phyloP scores from a whole-genome alignment of 1,140 invertebrate genomes.

The Trichogramma pretiosum region DNA sequence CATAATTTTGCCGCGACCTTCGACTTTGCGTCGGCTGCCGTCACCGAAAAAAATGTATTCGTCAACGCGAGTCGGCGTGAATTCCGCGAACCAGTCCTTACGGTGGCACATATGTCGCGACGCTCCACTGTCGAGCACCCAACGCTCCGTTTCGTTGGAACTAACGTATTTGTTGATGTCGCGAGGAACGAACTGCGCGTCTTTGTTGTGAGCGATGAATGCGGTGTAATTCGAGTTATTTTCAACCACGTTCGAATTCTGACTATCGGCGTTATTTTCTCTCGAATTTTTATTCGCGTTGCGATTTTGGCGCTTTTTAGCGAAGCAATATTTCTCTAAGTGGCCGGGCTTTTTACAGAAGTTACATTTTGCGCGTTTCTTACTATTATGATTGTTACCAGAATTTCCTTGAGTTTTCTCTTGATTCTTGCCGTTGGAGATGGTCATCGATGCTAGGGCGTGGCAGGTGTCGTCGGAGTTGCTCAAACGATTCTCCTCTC shows the following conservation, averaged over 20 bases:
- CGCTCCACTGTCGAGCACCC: too few species aligned
- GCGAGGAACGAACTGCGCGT: too few species aligned
- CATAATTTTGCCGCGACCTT: not conserved
- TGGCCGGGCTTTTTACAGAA: not conserved
- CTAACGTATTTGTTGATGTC: too few species aligned
- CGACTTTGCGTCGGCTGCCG: not conserved
- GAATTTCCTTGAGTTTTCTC: too few species aligned
- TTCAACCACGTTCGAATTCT: not conserved
- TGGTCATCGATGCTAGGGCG: not conserved
- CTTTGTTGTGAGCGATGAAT: not conserved
- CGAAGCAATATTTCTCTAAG: not conserved
- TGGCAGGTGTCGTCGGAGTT: not conserved
- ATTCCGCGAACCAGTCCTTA: too few species aligned
- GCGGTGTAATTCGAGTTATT: not conserved
- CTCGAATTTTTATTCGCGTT: not conserved
- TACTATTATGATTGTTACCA: too few species aligned
- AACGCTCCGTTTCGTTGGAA: too few species aligned
- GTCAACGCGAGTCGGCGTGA: too few species aligned
- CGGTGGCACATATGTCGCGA: too few species aligned
- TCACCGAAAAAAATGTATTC: too few species aligned
- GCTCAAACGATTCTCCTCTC: not conserved
- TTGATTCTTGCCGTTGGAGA: not conserved
- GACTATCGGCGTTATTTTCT: not conserved
- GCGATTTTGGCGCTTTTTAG: not conserved
- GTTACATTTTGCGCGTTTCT: not conserved